These are phyloP conservation scores for Ephydatia muelleri DNA, from an alignment of 37 sponge, comb jelly and placozoan species.

Conservation along the genomic window DNA sequence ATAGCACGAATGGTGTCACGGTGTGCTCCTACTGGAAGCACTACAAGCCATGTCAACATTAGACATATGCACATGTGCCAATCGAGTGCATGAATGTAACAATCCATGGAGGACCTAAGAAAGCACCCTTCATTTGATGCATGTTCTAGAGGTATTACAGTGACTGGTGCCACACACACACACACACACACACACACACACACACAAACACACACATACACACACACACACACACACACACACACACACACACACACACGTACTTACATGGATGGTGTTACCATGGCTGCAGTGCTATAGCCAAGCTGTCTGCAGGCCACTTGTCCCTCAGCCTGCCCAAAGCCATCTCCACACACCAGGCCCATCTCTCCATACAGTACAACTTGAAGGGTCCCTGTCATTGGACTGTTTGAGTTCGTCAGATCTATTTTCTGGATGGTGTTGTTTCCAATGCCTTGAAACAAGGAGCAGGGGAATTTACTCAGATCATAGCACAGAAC, in stretches of 20 bases:
- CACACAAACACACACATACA: slow-evolving; percentile 15
- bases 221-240: slow-evolving; percentile 28
- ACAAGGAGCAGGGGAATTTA: not conserved
- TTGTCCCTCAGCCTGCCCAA: slow-evolving; percentile 8
- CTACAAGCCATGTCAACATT: no score
- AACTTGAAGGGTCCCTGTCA: not conserved
- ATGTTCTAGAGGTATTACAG: not conserved
- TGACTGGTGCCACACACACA: no score
- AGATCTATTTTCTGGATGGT: not conserved
- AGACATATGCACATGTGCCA: no score
- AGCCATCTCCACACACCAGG: slow-evolving; percentile 25
- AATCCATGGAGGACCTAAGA: no score
- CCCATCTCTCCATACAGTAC: not conserved
- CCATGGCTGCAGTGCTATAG: not conserved
- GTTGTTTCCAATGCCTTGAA: not conserved
- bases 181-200: slow-evolving; percentile 36
- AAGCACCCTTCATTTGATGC: not conserved
- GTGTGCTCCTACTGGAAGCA: no score
- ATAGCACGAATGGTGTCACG: no score
- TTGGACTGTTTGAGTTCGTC: not conserved
- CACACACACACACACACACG: slow-evolving; percentile 46
- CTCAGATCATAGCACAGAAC: no score
- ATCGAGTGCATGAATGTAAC: no score
- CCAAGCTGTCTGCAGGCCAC: slow-evolving; percentile 63
- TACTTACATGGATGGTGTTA: not conserved